phyloP scores from a whole-genome alignment of 1,140 invertebrate species.

The Zeugodacus cucurbitae region DNA sequence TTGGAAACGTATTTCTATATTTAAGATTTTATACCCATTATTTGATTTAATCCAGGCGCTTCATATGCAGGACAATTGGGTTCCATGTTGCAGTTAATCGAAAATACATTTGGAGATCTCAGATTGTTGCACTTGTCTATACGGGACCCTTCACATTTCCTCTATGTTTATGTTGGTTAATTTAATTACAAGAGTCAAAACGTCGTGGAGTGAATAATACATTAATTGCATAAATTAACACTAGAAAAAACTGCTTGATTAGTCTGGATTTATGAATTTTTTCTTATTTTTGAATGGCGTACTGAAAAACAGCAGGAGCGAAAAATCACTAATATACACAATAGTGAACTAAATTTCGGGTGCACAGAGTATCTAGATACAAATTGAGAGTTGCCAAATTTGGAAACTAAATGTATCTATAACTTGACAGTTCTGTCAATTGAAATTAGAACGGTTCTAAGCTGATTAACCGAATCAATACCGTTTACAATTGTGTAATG shows the following conservation, averaged over 20 bases:
- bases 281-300: slow-evolving; percentile 41
- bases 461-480: background rate
- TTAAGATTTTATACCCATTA: background rate
- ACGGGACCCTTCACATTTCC: background rate
- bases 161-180: background rate
- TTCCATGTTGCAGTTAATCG: background rate
- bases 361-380: slow-evolving; percentile 21
- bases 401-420: background rate
- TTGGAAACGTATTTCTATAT: background rate
- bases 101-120: background rate
- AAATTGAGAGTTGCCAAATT: background rate
- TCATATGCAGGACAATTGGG: background rate
- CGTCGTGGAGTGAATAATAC: background rate
- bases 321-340: slow-evolving; percentile 46
- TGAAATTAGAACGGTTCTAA: background rate
- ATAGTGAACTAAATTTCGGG: slow-evolving; percentile 44
- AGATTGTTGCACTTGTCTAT: background rate
- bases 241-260: background rate
- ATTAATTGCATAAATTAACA: background rate
- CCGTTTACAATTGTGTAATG: too few species aligned
- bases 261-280: background rate
- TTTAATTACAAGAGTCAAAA: background rate
- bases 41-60: background rate
- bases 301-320: slow-evolving; percentile 31
- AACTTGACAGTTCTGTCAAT: background rate